A percentile compares a stretch with the other conserved stretches of the same genome.
phyloP scores from a whole-genome alignment of 2,797 vertebrate genomes.

The Rhabdomys pumilio region DNA sequence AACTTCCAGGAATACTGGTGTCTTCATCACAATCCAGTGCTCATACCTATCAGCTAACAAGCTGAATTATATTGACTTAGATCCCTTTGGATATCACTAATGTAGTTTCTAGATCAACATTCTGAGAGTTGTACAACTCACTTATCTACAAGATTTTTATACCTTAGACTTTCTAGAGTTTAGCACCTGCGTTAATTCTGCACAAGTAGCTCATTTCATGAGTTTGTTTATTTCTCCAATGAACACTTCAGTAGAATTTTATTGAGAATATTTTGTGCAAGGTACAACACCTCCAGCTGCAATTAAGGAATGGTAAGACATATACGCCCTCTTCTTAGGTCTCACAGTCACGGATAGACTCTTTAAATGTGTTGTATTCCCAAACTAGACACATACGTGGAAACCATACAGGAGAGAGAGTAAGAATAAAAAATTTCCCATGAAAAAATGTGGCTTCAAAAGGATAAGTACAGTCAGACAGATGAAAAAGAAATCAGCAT shows the following conservation, averaged over 20 bases:
- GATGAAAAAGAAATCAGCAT: background rate
- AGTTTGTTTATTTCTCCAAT: background rate
- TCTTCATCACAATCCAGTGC: background rate
- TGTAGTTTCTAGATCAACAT: background rate
- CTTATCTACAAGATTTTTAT: background rate
- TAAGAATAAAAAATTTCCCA: background rate
- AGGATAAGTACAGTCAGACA: background rate
- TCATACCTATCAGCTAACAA: background rate
- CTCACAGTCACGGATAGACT: background rate
- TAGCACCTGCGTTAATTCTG: background rate
- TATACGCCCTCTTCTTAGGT: background rate
- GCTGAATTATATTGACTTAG: background rate
- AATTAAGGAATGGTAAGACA: background rate
- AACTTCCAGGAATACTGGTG: background rate
- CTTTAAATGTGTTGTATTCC: background rate
- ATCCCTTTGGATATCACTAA: background rate
- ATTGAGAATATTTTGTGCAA: background rate
- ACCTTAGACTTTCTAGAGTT: background rate
- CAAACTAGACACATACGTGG: too few species aligned
- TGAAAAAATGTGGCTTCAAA: background rate
- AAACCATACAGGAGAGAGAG: fast-evolving
- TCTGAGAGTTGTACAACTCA: background rate
- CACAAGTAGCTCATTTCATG: background rate
- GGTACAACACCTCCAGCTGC: background rate
- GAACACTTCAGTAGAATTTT: background rate